A percentile compares a stretch with the other conserved stretches of the same genome.
These are phyloP conservation scores for Vidua macroura DNA, from an alignment of 2,113 vertebrate genomes.

Conservation along the genomic window DNA sequence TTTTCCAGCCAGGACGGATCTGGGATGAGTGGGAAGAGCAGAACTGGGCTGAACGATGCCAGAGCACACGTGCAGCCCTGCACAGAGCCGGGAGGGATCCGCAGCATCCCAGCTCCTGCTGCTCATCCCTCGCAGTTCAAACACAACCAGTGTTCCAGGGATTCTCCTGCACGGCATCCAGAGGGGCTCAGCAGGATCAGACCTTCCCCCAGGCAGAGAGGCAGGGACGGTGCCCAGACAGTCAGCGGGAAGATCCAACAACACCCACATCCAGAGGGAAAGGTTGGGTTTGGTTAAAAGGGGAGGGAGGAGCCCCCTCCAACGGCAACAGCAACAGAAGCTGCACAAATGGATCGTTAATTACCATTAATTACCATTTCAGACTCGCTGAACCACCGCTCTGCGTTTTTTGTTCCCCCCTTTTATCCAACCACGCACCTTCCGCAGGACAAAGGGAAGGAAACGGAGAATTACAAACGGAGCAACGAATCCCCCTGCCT, in stretches of 20 bases:
- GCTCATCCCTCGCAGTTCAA: background rate
- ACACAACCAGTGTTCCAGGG: background rate
- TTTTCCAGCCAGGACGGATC: background rate
- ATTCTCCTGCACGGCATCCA: rapidly evolving
- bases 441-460: slow-evolving; percentile 21
- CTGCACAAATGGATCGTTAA: background rate
- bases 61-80: background rate
- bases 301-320: slow-evolving; percentile 13
- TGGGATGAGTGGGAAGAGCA: background rate
- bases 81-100: background rate
- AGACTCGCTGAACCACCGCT: background rate
- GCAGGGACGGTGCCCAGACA: background rate
- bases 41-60: background rate
- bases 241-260: background rate
- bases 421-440: background rate
- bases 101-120: background rate
- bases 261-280: background rate
- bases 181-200: background rate
- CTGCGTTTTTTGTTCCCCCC: background rate
- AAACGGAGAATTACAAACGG: background rate
- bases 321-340: background rate
- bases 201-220: background rate
- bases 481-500: slow-evolving; percentile 60
- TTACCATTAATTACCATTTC: slow-evolving; percentile 11
- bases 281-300: background rate